These are phyloP conservation scores for Vandiemenella viatica DNA, from an alignment of 2,888 invertebrate genomes.

Conservation along the genomic window DNA sequence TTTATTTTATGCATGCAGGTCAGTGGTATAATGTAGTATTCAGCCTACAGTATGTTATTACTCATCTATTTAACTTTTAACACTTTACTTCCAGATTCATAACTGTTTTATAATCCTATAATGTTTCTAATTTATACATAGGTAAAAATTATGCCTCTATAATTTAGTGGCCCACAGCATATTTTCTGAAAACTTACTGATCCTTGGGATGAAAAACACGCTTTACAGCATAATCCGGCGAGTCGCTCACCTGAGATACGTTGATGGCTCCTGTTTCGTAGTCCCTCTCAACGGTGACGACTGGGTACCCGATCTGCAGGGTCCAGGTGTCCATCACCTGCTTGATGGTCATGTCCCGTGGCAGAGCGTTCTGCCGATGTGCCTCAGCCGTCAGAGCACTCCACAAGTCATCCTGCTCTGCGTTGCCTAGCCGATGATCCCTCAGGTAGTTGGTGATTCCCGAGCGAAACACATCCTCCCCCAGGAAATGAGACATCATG, in stretches of 20 bases:
- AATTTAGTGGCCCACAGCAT: too few relatives aligned
- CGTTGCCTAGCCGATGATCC: constrained; percentile 27
- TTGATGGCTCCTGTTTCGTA: constrained; percentile 18
- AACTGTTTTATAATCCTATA: too few relatives aligned
- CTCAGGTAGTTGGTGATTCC: constrained; percentile 38
- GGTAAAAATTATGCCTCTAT: too few relatives aligned
- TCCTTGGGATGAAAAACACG: too few relatives aligned
- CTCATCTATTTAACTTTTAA: too few relatives aligned
- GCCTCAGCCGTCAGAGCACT: constrained; percentile 27
- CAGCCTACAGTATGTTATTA: too few relatives aligned
- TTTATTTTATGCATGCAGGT: too few relatives aligned
- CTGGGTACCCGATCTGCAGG: constrained; percentile 27
- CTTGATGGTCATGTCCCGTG: constrained; percentile 20
- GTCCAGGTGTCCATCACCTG: constrained; percentile 33
- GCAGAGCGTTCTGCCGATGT: constrained; percentile 21
- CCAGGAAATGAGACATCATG: constrained; percentile 56
- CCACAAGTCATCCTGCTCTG: constrained; percentile 34
- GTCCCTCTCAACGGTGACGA: constrained; percentile 17
- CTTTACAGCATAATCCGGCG: too few relatives aligned
- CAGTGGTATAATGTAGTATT: too few relatives aligned
- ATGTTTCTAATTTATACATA: too few relatives aligned
- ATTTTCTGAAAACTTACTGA: too few relatives aligned
- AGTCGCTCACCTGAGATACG: constrained; percentile 20
- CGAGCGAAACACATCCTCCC: constrained; percentile 39
- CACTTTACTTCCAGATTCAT: too few relatives aligned